Evolutionary conservation across 2,113 vertebrate genomes (phyloP), one percentile per base, ranked within the genome.

Genomic region (Atherinomorus stipes): DNA sequence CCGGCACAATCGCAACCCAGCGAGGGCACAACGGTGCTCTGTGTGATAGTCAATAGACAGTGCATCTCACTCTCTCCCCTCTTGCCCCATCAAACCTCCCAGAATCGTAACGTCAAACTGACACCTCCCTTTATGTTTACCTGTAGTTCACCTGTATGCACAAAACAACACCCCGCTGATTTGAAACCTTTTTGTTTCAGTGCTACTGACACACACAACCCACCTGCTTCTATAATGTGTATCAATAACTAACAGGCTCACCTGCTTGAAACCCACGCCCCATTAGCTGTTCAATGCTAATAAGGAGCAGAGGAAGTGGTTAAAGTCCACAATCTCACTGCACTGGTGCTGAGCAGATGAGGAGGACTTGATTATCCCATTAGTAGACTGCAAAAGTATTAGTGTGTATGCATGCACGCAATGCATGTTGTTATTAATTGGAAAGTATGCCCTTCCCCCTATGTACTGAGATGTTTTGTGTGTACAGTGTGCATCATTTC

Each of bases 21-120:
- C 85, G 85, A 68, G 54, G 88, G 90, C 87, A 93, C 90, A 88
- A 93, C 85, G 90, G 93, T 83, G 90, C 86, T 86, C 88, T 89
- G 88, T 93, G 85, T 76, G 79, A 72, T 69, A 80, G 87, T 89
- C 83, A 89, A 81, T 81, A 79, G 86, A 90, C 86, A 81, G 88
- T 83, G 86, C 89, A 93, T 92, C 90, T 86, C 78, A 75, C 77
- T 80, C 85, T 81, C 87, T 79, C 74, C 64, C 72, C 65, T 71
- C 64, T 76, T 56, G 57, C 74, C 76, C 78, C 87, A 67, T 78
- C 85, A 82, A 79, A 76, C 62, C 73, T 58, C 47, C 82, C 69
- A 40, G 21, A 47, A 66, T 59, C 64, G 15, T 56, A 66, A 75
- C 63, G 56, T 67, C 56, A 75, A 52, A 70, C 52, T 18, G 38